Evolutionary conservation across 2,797 vertebrate genomes (phyloP), one percentile per base, ranked within the genome.

Genomic region (Diplodus puntazzo): DNA sequence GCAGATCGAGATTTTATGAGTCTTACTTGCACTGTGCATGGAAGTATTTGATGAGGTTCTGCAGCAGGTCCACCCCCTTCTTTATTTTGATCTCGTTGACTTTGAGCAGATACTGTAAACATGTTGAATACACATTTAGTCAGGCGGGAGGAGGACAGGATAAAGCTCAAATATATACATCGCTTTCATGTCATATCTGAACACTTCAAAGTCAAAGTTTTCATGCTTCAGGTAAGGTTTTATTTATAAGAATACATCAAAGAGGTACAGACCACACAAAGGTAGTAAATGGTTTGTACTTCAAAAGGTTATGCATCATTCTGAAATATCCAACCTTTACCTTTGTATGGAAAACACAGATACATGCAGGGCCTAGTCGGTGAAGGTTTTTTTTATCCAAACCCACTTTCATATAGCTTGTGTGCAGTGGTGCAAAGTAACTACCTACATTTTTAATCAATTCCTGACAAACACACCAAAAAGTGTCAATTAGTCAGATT

Each of bases 41-140:
- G 91, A 99, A 99, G 89, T 99, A 99, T 82, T 99, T 99, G 93
- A 99, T 99, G 90, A 99, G 95, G 88, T 99, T 99, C 93, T 99
- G 98, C 88, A 99, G 96, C 77, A 99, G 95, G 88, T 99, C 98
- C 81, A 99, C 98, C 58, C 98, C 98, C 88, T 99, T 99, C 91
- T 99, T 99, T 88, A 99, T 97, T 94, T 99, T 99, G 92, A 99
- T 99, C 95, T 99, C 98, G 53, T 99, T 99, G 88, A 99, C 98
- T 96, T 99, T 99, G 93, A 99, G 96, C 61, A 99, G 95, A 88
- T 99, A 99, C 98, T 99, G 94, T 89, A 83, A 93, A 78, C 50
- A 76, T n/a, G 76, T 53, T 34, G 54, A 84, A 73, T 17, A 74
- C 39, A 80, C 59, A 83, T 69, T 67, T 20, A 18, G 25, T 67